phyloP scores from a whole-genome alignment of 1,140 invertebrate species.

The Drosophila ercepeae region DNA sequence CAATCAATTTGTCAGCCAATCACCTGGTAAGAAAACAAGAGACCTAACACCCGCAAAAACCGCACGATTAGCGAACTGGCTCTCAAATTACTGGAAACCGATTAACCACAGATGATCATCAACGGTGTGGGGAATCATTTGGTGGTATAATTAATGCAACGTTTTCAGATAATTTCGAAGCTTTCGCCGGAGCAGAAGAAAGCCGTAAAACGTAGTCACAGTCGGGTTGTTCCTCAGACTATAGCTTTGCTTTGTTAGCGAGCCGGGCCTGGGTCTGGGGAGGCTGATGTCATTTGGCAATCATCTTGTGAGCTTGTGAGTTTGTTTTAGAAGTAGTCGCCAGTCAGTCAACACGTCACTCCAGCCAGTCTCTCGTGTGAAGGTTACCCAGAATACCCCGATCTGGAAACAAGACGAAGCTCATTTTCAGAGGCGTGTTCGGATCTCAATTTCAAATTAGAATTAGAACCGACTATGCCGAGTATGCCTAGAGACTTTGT shows the following conservation, averaged over 20 bases:
- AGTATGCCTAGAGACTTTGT: constrained; percentile 22
- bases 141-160: constrained; percentile 23
- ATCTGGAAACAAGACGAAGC: constrained; percentile 34
- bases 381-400: constrained; percentile 57
- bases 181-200: constrained; percentile 49
- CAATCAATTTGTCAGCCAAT: constrained; percentile 49
- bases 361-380: constrained; percentile 37
- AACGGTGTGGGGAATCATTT: too few relatives aligned
- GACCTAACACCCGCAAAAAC: constrained; percentile 23
- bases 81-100: constrained; percentile 40
- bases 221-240: constrained; percentile 4
- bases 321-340: constrained; percentile 54
- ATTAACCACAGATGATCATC: constrained; percentile 43
- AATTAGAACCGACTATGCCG: background rate
- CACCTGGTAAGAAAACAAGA: constrained; percentile 48
- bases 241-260: constrained; percentile 48
- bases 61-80: constrained; percentile 42
- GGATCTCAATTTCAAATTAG: constrained; percentile 47
- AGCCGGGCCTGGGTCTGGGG: constrained; percentile 6
- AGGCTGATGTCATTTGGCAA: constrained; percentile 73
- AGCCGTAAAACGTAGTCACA: constrained; percentile 42
- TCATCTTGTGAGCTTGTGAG: constrained; percentile 51
- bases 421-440: constrained; percentile 51
- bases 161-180: constrained; percentile 30
- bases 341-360: constrained; percentile 43